Evolutionary conservation across 2,888 invertebrate genomes (phyloP).

Genomic region (Ecliptopera silaceata): DNA sequence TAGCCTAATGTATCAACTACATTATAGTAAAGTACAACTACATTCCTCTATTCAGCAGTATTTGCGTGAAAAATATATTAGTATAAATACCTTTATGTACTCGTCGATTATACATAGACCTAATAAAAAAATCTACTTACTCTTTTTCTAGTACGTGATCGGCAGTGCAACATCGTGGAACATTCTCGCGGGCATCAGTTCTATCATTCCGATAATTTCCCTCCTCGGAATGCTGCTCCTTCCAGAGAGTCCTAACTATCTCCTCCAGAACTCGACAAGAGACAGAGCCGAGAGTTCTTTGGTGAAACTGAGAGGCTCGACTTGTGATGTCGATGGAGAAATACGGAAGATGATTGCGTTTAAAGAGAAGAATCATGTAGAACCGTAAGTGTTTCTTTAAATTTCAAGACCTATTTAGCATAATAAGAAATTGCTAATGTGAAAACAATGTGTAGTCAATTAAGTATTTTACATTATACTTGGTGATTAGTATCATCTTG

Average conservation of each 20-base stretch:
- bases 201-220: slow-evolving; percentile 83
- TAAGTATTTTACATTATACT: too few species aligned
- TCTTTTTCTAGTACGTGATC: slow-evolving; percentile 72
- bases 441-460: too few species aligned
- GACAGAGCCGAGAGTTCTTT: slow-evolving; percentile 84
- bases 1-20: too few species aligned
- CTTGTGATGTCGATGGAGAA: slow-evolving; percentile 84
- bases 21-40: too few species aligned
- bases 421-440: too few species aligned
- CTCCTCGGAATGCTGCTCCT: slow-evolving; percentile 84
- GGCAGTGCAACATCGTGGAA: slow-evolving; percentile 86
- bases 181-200: slow-evolving; percentile 84
- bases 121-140: not conserved
- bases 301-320: slow-evolving; percentile 83
- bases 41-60: too few species aligned
- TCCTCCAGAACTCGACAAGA: slow-evolving; percentile 83
- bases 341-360: slow-evolving; percentile 84
- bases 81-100: too few species aligned
- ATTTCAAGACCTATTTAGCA: too few species aligned
- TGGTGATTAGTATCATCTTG: too few species aligned
- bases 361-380: slow-evolving; percentile 85
- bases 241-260: slow-evolving; percentile 89
- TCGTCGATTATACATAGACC: too few species aligned
- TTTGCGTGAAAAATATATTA: too few species aligned
- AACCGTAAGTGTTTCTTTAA: slow-evolving; percentile 60